Percentiles rank a stretch among this genome's conserved stretches.
phyloP scores from a whole-genome alignment of 2,113 vertebrate species.

The Plecturocebus donacophilus region DNA sequence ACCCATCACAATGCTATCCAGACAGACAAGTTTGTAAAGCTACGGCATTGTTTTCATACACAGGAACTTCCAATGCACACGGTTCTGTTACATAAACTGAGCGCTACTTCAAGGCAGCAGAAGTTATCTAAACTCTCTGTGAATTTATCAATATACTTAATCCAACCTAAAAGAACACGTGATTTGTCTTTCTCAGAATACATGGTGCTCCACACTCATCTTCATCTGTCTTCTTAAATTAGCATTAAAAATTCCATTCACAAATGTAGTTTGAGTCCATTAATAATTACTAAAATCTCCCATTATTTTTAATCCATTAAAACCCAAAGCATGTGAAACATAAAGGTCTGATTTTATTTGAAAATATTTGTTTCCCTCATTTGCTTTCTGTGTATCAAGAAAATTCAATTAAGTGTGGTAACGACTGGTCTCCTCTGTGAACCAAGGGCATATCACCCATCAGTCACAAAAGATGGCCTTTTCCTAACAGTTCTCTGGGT shows the following conservation, averaged over 20 bases:
- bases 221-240: not conserved
- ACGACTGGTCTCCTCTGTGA: not conserved
- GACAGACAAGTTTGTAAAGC: accelerated
- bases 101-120: not conserved
- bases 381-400: conserved; percentile 60
- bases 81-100: accelerated
- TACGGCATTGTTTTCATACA: accelerated
- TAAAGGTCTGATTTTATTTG: conserved; percentile 47
- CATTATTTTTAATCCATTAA: conserved; percentile 31
- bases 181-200: not conserved
- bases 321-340: not conserved
- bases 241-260: not conserved
- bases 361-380: not conserved
- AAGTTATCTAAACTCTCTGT: not conserved
- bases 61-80: accelerated
- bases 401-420: conserved; percentile 32
- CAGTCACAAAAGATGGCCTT: conserved; percentile 53
- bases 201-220: not conserved
- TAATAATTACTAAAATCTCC: not conserved
- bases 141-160: not conserved
- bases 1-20: too few species aligned
- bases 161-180: not conserved
- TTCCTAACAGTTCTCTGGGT: not conserved
- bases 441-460: not conserved
- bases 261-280: not conserved